These are phyloP conservation scores for Carettochelys insculpta DNA, from an alignment of 2,113 vertebrate genomes.

Conservation along the genomic window DNA sequence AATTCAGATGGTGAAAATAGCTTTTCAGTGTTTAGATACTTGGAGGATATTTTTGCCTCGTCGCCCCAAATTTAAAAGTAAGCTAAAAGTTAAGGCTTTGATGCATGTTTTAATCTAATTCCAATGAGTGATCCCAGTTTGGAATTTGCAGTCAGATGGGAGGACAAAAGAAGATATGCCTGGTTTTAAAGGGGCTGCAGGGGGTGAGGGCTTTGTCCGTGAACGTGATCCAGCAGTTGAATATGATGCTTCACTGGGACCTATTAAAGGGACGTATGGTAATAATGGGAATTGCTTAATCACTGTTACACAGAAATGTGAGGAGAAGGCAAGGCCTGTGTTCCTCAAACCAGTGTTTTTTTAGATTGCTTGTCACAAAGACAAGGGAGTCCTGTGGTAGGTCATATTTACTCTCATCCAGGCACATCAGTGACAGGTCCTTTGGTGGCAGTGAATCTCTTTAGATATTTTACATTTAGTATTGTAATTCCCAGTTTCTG, in stretches of 20 bases:
- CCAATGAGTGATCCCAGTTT: background rate
- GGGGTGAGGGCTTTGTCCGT: background rate
- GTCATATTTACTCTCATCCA: background rate
- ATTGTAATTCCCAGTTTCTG: background rate
- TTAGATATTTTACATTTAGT: background rate
- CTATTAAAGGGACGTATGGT: background rate
- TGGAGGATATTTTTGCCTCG: fast-evolving
- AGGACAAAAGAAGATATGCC: background rate
- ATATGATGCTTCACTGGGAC: background rate
- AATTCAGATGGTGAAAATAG: background rate
- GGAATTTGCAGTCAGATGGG: background rate
- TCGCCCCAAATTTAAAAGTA: background rate
- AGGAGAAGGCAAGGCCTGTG: background rate
- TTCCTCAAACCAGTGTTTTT: background rate
- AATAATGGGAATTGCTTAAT: background rate
- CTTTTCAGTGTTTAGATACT: background rate
- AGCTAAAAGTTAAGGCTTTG: background rate
- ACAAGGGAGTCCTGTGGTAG: background rate
- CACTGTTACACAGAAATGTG: background rate
- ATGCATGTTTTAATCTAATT: background rate
- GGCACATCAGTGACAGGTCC: background rate
- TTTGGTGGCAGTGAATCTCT: background rate
- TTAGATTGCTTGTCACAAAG: background rate
- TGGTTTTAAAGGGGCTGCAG: background rate
- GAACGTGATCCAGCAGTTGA: background rate